Evolutionary conservation across 2,113 vertebrate species (phyloP).

Genomic region (Cardinalis cardinalis): DNA sequence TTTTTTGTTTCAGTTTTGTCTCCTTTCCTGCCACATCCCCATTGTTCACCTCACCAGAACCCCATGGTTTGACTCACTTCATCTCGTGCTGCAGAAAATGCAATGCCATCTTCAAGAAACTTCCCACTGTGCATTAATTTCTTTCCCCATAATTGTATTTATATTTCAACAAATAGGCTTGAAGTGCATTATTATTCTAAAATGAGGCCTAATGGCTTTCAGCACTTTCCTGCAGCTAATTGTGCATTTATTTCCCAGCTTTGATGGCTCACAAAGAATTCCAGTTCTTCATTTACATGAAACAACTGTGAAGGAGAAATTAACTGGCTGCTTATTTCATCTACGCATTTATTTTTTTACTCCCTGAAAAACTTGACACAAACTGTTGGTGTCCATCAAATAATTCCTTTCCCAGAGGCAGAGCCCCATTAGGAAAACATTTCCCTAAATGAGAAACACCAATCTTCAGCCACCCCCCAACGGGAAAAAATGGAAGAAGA

Average conservation of each 20-base stretch:
- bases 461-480: background rate
- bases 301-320: constrained; percentile 43
- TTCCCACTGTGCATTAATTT: constrained; percentile 40
- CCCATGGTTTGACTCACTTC: background rate
- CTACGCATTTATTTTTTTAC: background rate
- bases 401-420: background rate
- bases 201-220: constrained; percentile 56
- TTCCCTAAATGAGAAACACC: background rate
- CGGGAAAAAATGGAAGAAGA: background rate
- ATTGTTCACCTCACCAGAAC: background rate
- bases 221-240: constrained; percentile 35
- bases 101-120: constrained; percentile 10
- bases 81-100: background rate
- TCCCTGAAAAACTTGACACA: background rate
- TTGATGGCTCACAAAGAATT: constrained; percentile 25
- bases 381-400: background rate
- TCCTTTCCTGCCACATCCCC: background rate
- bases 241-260: constrained; percentile 35
- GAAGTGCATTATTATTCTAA: constrained; percentile 54
- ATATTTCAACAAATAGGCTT: constrained; percentile 55
- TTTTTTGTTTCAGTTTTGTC: background rate
- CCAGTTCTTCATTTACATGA: constrained; percentile 38
- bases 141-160: constrained; percentile 54
- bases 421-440: background rate
- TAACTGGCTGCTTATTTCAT: constrained; percentile 31